Evolutionary conservation across 30 jellyfish, hydroid and myxozoan species (phyloP), one percentile per base, ranked within the genome.

Genomic region (Aurelia sp.): DNA sequence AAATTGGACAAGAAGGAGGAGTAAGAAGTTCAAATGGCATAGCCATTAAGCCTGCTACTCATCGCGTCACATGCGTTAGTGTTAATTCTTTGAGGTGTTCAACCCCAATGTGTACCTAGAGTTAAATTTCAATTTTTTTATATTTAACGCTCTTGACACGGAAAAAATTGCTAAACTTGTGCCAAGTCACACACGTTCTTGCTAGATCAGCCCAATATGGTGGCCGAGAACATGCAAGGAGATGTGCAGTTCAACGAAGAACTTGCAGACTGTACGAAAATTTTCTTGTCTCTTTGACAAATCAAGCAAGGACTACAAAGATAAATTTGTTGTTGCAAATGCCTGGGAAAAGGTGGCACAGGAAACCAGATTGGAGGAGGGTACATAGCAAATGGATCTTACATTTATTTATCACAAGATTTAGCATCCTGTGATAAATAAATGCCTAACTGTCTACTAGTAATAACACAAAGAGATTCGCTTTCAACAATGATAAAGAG

Each of bases 201-300:
- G 48, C 48, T 37, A 37, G 10, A 37, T 37, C 48, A 37, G 48
- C 3, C 48, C 67, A 20, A 20, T 20, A 58, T 58, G 67, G 67
- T 22, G 21, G 67, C 67, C 8, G 92, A 82, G 9, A 57, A 23
- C 16, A 37, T 37, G 10, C 50, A 10, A 37, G 71, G 37, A 59
- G 63, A 62, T 71, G 12, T 61, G 8, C 92, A 83, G 31, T 70
- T 70, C 21, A 80, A 85, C 18, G 88, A 77, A 40, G 35, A 77
- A 62, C 41, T 77, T 13, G 22, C 79, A 63, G 44, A 74, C 57
- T 35, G 92, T 83, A 11, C 37, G 87, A 57, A 27, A 55, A 15
- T 71, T 6, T 59, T 88, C 86, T 8, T 83, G 87, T 37, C 92
- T 83, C 35, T 83, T 23, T 35, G 87, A 83, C 87, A 83, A 71